Evolutionary conservation across 1,140 invertebrate genomes (phyloP), one percentile per base, ranked within the genome.

Genomic region (Marisa cornuarietis): DNA sequence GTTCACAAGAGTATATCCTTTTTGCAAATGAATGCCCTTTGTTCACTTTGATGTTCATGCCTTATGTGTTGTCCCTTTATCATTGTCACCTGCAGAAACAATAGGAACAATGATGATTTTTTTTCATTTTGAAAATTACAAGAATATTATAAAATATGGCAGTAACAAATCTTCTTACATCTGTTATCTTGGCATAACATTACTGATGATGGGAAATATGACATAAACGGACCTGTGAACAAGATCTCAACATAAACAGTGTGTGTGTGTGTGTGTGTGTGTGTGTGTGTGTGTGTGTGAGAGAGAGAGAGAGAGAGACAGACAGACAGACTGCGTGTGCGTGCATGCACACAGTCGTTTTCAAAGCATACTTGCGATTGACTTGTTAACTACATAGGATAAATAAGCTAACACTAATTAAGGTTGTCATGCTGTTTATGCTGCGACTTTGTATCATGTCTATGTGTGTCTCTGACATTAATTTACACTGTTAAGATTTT

Each of bases 231-330:
- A 69, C 16, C 24, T 69, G 24, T 31, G 16, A 69, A 22, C 24
- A n/a, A 24, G 14, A 69, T 69, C 4, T 22, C 42, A 42, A 11
- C 24, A 31, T 20, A 31, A 69, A 26, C 16, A 8, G 6, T 69
- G 66, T 69, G 14, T 69, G 66, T 69, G 66, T 69, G 66, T 69
- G 66, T 69, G 7, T 69, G 66, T 13, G 7, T 69, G 66, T 69
- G 66, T 13, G 66, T 69, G 66, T 69, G 66, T 69, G 14, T 69
- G 66, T 69, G 66, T 69, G 66, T 69, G 66, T 69, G 7, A 26
- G 66, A 26, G 66, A 14, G 7, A 26, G 13, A 26, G n/a, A n/a
- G 7, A 26, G 66, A 26, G 66, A 14, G 7, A 26, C 5, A 26
- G n/a, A n/a, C 11, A 31, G n/a, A 14, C n/a, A 26, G 66, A 14